Base-by-base conservation (phyloP, 2,797 vertebrate genomes). In the Hypotaenidia okinawae region DNA sequence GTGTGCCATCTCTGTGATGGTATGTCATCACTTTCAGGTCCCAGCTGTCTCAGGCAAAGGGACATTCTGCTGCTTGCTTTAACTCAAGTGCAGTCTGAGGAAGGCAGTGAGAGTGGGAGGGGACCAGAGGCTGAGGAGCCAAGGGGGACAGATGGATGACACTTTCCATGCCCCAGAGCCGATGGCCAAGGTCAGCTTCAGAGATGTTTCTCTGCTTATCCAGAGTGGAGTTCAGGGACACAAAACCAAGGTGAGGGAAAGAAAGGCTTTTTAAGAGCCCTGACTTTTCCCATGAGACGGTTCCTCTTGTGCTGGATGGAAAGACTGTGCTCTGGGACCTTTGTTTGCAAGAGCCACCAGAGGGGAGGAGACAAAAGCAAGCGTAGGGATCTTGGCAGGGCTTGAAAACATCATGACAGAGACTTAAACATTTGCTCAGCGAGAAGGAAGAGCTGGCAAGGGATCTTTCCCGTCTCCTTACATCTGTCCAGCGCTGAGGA, bases 401-500 rank as follows among this genome's bases (percentile, higher is more conserved):
- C 73, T 93, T 84, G 66, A 69, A 89, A 94, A 89, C 45, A 70
- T 25, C 30, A 16, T 7, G 52, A 32, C 30, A 51, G 45, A 80
- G 66, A 72, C 94, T 62, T 62, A 13, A 45, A 61, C 49, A 61
- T 88, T 39, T 76, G 73, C 59, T 83, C 45, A 28, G 32, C 58
- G 59, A 94, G 59, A 84, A 94, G 79, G 83, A 96, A 84, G 89
- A 85, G 66, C 89, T 86, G 91, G 51, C 73, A 87, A 73, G 43
- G 57, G 72, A 93, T 37, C 41, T 95, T 73, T 59, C 66, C 25
- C 66, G 59, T 88, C 79, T 86, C n/a, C 57, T 94, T 28, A 3
- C 82, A 68, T 83, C 87, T 91, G 66, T 91, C 73, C 87, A 66
- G 84, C 1, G 0, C 84, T 91, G 47, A 94, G 89, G 79, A 95